These are phyloP conservation scores for Liasis olivaceus DNA, from an alignment of 2,797 vertebrate genomes.

Conservation along the genomic window DNA sequence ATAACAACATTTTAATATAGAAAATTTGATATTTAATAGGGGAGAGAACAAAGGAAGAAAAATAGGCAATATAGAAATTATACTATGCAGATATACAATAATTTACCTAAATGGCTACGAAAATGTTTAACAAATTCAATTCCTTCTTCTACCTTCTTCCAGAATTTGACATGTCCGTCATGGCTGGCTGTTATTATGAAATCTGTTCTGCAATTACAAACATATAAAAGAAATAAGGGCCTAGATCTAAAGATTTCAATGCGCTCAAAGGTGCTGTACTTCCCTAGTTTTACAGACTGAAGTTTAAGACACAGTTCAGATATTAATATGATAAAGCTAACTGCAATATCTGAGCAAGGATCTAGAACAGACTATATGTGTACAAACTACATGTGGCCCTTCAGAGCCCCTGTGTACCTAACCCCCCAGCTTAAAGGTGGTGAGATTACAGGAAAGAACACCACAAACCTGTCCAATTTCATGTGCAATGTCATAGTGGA, in stretches of 20 bases:
- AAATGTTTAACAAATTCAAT: constrained; percentile 99
- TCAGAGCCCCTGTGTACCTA: too few relatives aligned
- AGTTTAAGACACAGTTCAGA: not conserved
- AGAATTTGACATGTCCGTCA: constrained; percentile 97
- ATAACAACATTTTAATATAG: not conserved
- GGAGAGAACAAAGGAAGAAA: not conserved
- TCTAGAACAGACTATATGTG: not conserved
- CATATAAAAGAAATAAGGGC: not conserved
- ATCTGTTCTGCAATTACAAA: constrained; percentile 83
- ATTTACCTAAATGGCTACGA: constrained; percentile 88
- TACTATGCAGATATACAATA: not conserved
- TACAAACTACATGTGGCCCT: too few relatives aligned
- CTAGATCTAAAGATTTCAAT: not conserved
- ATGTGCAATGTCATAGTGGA: too few relatives aligned
- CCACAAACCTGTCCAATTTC: too few relatives aligned
- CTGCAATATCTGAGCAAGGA: not conserved
- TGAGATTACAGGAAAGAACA: not conserved
- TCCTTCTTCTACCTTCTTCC: constrained; percentile 96
- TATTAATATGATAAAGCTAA: not conserved
- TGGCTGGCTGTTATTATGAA: constrained; percentile 97
- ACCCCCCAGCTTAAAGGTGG: not conserved
- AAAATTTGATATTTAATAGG: not conserved
- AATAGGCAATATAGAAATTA: not conserved
- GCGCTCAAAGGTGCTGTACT: not conserved
- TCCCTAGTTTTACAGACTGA: not conserved